Evolutionary conservation across 2,113 vertebrate species (phyloP).

Genomic region (Seriola aureovittata): DNA sequence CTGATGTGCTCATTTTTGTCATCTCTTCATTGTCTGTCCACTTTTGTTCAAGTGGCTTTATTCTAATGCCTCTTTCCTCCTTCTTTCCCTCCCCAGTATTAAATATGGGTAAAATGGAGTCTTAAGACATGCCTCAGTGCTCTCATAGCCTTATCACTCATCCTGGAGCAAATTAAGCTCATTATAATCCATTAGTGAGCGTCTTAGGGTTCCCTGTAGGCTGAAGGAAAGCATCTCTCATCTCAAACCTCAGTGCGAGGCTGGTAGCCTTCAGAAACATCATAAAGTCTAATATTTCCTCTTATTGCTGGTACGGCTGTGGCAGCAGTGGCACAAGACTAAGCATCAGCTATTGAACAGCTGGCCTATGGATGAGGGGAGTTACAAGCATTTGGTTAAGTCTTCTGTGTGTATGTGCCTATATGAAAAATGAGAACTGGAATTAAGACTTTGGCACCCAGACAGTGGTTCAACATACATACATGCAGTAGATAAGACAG

Average conservation of each 20-base stretch:
- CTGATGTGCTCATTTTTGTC: constrained; percentile 26
- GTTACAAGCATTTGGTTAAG: constrained; percentile 15
- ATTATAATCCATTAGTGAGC: constrained; percentile 78
- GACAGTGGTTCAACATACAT: background rate
- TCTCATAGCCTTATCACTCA: constrained; percentile 69
- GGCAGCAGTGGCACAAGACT: constrained; percentile 27
- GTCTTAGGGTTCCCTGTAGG: constrained; percentile 66
- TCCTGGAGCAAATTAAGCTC: constrained; percentile 74
- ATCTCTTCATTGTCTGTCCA: constrained; percentile 13
- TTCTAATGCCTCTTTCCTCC: constrained; percentile 18
- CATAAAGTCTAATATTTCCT: constrained; percentile 49
- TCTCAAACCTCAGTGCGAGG: constrained; percentile 59
- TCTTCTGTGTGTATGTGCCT: background rate
- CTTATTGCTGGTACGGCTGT: constrained; percentile 34
- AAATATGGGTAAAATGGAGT: constrained; percentile 63
- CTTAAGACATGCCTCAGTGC: constrained; percentile 63
- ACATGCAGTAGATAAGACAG: background rate
- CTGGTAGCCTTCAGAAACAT: constrained; percentile 56
- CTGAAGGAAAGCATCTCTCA: constrained; percentile 56
- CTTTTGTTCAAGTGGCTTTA: constrained; percentile 33
- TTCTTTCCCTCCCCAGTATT: constrained; percentile 48
- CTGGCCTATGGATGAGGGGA: constrained; percentile 3
- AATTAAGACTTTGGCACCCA: background rate
- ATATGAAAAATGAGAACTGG: background rate
- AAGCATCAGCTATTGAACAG: constrained; percentile 27